Base-by-base conservation (phyloP, 1,140 invertebrate species). In the Cydia splendana region DNA sequence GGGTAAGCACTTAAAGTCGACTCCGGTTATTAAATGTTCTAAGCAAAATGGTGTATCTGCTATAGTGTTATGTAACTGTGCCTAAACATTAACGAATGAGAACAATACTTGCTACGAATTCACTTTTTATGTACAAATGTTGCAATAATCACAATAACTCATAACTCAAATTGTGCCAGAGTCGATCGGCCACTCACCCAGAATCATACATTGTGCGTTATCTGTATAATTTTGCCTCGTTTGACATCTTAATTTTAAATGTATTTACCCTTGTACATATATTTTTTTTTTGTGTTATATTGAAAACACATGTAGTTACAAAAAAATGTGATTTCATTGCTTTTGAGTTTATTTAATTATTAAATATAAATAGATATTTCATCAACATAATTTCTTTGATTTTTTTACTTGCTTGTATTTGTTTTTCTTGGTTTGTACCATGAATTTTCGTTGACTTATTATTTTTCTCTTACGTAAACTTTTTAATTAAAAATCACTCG, bases 81-180 rank as follows among this genome's bases (percentile, higher is more conserved):
- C 67, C n/a, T 71, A 34, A 34, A 42, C n/a, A 12, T 78, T 86
- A 85, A 87, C 80, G 80, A 87, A 85, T 78, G 53, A 78, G 82
- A 80, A 69, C 79, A 80, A 76, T 77, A 80, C 65, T 82, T 79
- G 69, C 76, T 79, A 76, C 80, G 77, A 82, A 76, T 80, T 77
- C 77, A 71, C 82, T 82, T 80, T 80, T 75, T 86, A 85, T 88
- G 79, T 87, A 83, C 82, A 82, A 18, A 48, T 65, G 57, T 53
- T 73, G 67, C 38, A 71, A 20, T 18, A 74, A 80, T 78, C 78
- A 75, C 75, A 77, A 77, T 79, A 69, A 69, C 71, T 62, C 65
- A 74, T 82, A 80, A 80, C 76, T 80, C 75, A 78, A 79, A 76
- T 82, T 83, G 84, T 85, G 84, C 79, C 42, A 74, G 48, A 78